phyloP scores from a whole-genome alignment of 2,797 vertebrate species.

The Lycodopsis pacificus region DNA sequence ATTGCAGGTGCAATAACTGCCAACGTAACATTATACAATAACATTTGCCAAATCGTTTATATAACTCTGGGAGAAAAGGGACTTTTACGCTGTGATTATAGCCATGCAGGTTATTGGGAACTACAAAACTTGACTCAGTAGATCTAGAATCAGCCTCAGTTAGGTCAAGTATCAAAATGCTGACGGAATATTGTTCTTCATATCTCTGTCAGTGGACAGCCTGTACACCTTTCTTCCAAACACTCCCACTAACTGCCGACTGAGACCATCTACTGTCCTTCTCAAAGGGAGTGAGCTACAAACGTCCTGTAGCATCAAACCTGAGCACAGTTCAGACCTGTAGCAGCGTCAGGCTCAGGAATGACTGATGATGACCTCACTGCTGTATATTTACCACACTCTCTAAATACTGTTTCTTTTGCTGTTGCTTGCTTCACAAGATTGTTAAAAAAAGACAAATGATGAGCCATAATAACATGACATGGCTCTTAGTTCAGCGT shows the following conservation, averaged over 20 bases:
- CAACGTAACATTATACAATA: no score
- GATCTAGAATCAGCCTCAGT: not conserved
- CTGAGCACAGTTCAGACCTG: not conserved
- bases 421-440: not conserved
- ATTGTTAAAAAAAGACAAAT: not conserved
- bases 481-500: not conserved
- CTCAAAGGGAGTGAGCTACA: not conserved
- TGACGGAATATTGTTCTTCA: not conserved
- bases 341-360: not conserved
- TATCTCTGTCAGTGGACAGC: not conserved
- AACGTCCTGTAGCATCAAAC: no score
- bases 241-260: not conserved
- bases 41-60: conserved; percentile 43
- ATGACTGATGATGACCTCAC: not conserved
- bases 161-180: not conserved
- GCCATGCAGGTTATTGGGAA: not conserved
- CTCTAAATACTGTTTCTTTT: not conserved
- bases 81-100: not conserved
- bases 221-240: not conserved
- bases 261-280: not conserved
- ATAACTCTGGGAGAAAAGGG: conserved; percentile 6
- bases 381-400: not conserved
- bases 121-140: not conserved
- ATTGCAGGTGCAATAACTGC: conserved; percentile 45
- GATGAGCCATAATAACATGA: not conserved